phyloP scores from a whole-genome alignment of 2,797 vertebrate genomes.

The Brachyrhaphis roseni region DNA sequence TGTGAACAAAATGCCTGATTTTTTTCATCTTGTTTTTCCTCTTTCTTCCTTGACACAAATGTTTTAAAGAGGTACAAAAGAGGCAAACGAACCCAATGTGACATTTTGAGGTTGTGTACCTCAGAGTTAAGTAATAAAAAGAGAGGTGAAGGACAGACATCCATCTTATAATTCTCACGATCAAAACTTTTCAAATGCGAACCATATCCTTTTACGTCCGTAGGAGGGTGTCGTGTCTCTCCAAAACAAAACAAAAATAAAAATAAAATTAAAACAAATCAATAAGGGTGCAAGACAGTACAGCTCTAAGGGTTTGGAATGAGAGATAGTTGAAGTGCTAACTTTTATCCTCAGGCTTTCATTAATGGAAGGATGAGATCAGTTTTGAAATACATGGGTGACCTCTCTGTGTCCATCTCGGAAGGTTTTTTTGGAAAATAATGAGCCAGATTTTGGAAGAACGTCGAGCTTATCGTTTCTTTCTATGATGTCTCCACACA shows the following conservation, averaged over 20 bases:
- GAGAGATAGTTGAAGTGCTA: constrained; percentile 25
- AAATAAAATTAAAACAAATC: constrained; percentile 18
- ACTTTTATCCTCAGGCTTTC: constrained; percentile 25
- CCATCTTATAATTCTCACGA: constrained; percentile 3
- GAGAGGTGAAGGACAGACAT: constrained; percentile 1
- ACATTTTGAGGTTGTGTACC: constrained; percentile 24
- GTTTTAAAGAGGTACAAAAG: constrained; percentile 10
- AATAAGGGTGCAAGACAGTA: constrained; percentile 24
- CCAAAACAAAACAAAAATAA: neutral
- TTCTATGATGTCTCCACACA: constrained; percentile 24
- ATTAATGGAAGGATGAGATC: constrained; percentile 18
- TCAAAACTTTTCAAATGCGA: constrained; percentile 22
- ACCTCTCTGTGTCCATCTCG: constrained; percentile 24
- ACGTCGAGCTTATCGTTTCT: constrained; percentile 35
- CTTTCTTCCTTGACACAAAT: constrained; percentile 10
- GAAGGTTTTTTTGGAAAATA: constrained; percentile 22
- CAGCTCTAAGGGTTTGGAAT: constrained; percentile 17
- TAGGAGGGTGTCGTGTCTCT: constrained; percentile 12
- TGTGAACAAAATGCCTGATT: constrained; percentile 19
- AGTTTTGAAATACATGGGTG: constrained; percentile 16
- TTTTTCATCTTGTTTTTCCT: constrained; percentile 2
- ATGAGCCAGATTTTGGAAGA: constrained; percentile 40
- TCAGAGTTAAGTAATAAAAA: constrained; percentile 33
- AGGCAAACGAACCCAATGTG: constrained; percentile 10
- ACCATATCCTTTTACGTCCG: constrained; percentile 8